Evolutionary conservation across 2,888 invertebrate genomes (phyloP), one percentile per base, ranked within the genome.

Genomic region (Lacanobia wlatinum): DNA sequence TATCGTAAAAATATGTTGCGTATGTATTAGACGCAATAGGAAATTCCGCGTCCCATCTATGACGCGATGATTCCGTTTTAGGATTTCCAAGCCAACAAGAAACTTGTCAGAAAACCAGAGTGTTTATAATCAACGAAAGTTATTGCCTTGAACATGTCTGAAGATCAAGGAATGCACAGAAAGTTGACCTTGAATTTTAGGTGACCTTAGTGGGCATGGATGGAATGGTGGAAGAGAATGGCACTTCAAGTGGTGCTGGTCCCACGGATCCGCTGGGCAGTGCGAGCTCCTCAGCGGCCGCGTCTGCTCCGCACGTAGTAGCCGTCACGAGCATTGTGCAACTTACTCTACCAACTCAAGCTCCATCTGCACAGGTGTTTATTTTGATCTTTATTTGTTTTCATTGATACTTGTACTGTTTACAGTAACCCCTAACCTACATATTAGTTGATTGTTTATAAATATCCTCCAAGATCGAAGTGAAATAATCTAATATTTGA

Each of bases 211-310:
- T 94, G 93, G 97, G 96, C 97, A 98, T 98, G 98, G 98, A 98
- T 97, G 98, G 98, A 96, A 98, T 98, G 98, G 98, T 98, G 96
- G 98, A 98, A 97, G 98, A 98, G 97, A 98, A 98, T 95, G 98
- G 98, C 89, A 94, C 95, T 84, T 91, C 93, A 85, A 92, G 93
- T 82, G 93, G 94, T 83, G 92, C 93, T 82, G 94, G 94, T 83
- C 90, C 93, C 71, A 87, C 90, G 78, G 96, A 96, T 83, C 91
- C 94, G 70, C 88, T 96, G 90, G 87, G 92, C 67, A 87, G 89
- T 83, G 90, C 91, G 73, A 91, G 94, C 83, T 90, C 94, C 56
- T 90, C 94, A 62, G 91, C 91, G 69, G 89, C 89, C 66, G 90
- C 88, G 83, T 85, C 92, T 71, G 84, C 91, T 65, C 88, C 93